Evolutionary conservation across 2,888 invertebrate species (phyloP).

Genomic region (Athalia rosae): DNA sequence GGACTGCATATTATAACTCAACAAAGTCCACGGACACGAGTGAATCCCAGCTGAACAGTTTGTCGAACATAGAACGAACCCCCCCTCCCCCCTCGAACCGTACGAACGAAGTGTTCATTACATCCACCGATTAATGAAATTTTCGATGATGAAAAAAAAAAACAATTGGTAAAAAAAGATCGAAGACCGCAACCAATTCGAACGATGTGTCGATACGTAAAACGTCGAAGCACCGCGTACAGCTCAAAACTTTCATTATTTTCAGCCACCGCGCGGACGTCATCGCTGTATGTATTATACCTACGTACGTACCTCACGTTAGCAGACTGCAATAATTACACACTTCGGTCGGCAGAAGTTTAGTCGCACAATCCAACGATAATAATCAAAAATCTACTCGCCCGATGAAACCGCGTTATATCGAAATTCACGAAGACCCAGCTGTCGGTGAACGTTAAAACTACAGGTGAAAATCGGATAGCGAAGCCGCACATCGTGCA

Average conservation of each 20-base stretch:
- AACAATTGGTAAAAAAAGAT: background rate
- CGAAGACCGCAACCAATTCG: background rate
- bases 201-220: conserved; percentile 40
- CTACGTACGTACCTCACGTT: conserved; percentile 9
- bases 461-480: no score
- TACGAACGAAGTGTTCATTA: background rate
- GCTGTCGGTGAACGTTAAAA: no score
- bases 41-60: background rate
- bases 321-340: conserved; percentile 35
- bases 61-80: background rate
- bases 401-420: background rate
- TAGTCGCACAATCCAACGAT: conserved; percentile 14
- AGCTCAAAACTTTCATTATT: conserved; percentile 34
- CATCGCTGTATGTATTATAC: background rate
- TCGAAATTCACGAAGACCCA: background rate
- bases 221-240: conserved; percentile 5
- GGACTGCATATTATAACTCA: background rate
- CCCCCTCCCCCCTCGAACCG: no score
- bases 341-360: conserved; percentile 30
- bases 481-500: no score
- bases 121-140: background rate
- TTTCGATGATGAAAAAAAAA: conserved; percentile 7
- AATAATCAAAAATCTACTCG: background rate
- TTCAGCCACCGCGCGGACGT: conserved; percentile 8
- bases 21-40: background rate